Base-by-base conservation (phyloP, 1,140 invertebrate species). In the Cataglyphis hispanica region DNA sequence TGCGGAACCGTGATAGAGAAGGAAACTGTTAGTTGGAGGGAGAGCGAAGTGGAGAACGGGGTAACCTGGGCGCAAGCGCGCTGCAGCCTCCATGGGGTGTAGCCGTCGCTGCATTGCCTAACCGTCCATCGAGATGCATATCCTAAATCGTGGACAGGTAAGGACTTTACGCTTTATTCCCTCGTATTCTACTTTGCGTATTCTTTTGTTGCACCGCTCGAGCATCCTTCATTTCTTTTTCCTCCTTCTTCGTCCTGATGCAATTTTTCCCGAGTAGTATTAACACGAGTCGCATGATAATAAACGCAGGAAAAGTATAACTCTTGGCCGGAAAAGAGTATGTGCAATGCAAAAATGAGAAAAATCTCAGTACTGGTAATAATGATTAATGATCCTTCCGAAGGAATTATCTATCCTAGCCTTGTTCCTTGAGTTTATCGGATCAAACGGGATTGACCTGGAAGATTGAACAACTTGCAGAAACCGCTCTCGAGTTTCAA, bases 61-160 rank as follows among this genome's bases (percentile, higher is more conserved):
- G 60, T 64, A 87, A 89, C 85, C 85, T 89, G 80, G 69, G 90
- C 90, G 89, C 90, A 91, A 80, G 89, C 90, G 90, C 86, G 60
- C 74, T 75, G 53, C 37, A 31, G 78, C 67, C 50, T 74, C 46
- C 43, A 75, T 78, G 84, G 90, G 90, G 90, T 91, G 90, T 91
- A 91, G 84, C 87, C 84, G 78, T 16, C n/a, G 46, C 58, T 63
- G 53, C 34, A 72, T 70, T 70, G 84, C 69, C 84, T 80, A 77
- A 80, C 84, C 67, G 64, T 69, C 34, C 31, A 60, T 67, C 58
- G 19, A 76, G 75, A 86, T 81, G 61, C 75, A 86, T 75, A 34
- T 63, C 22, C 83, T 34, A 46, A 46, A n/a, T 40, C 10, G 43
- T 40, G 19, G 60, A 75, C 76, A 83, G 76, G 61, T 74, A 53